These are phyloP conservation scores for Megaceryle maxima DNA, from an alignment of 2,113 vertebrate species.

Conservation along the genomic window DNA sequence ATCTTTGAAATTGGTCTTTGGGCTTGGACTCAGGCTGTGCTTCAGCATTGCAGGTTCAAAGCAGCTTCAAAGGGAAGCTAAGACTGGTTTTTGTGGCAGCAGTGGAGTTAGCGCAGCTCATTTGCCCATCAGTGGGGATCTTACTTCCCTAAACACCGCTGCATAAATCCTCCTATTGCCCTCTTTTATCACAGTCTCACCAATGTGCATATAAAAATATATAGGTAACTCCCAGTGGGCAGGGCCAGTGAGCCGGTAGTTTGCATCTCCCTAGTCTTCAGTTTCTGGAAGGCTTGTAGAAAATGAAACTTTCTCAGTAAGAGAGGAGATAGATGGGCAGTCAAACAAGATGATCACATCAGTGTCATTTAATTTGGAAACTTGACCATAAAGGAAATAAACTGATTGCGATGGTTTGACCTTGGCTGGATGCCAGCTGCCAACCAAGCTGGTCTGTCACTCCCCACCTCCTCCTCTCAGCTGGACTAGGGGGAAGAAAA, in stretches of 20 bases:
- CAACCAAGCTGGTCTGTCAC: too few relatives aligned
- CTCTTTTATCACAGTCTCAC: not conserved
- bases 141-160: not conserved
- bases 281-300: not conserved
- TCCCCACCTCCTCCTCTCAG: too few relatives aligned
- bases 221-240: fast-evolving
- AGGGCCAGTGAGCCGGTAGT: not conserved
- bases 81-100: not conserved
- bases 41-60: not conserved
- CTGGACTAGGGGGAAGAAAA: too few relatives aligned
- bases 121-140: not conserved
- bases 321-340: not conserved
- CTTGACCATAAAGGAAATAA: not conserved
- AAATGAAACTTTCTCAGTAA: not conserved
- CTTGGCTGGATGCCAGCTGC: too few relatives aligned
- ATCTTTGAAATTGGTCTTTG: not conserved
- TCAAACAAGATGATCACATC: not conserved
- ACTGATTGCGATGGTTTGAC: not conserved
- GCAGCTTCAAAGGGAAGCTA: not conserved
- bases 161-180: not conserved
- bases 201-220: not conserved
- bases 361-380: not conserved
- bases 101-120: not conserved
- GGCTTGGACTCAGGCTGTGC: not conserved
- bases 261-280: not conserved